A percentile compares a stretch with the other conserved stretches of the same genome.
Conservation (phyloP, 2,797 vertebrate genomes). For the Tapera naevia region DNA sequence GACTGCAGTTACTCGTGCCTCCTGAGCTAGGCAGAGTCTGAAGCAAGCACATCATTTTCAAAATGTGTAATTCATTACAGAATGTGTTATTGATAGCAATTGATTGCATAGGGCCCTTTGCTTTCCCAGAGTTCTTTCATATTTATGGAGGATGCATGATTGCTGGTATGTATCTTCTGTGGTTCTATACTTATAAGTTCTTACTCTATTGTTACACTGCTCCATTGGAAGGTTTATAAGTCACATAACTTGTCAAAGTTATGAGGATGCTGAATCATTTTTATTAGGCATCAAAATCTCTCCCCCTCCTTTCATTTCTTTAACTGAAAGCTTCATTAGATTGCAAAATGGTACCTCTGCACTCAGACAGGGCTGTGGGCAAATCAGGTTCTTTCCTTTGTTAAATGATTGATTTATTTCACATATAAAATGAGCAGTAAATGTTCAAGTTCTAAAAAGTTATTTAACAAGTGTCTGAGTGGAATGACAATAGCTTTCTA, state of each 20-base stretch:
- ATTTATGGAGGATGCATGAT: neutral
- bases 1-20: neutral
- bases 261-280: constrained; percentile 59
- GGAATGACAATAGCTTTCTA: constrained; percentile 64
- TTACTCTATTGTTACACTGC: neutral
- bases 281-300: constrained; percentile 44
- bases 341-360: constrained; percentile 63
- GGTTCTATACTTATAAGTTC: neutral
- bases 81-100: neutral
- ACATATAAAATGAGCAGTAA: constrained; percentile 63
- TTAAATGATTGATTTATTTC: constrained; percentile 71
- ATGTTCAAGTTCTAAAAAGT: constrained; percentile 63
- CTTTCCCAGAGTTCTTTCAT: neutral
- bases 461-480: constrained; percentile 59
- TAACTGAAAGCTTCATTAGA: constrained; percentile 60
- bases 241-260: constrained; percentile 42
- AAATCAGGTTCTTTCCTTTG: constrained; percentile 66
- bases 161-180: neutral
- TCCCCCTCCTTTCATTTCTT: constrained; percentile 8
- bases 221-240: constrained; percentile 4
- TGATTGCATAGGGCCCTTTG: neutral
- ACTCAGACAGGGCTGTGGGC: constrained; percentile 54
- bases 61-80: neutral
- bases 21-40: neutral
- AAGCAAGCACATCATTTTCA: neutral